Evolutionary conservation across 1,140 invertebrate species (phyloP).

Genomic region (Wiebesia pumilae): DNA sequence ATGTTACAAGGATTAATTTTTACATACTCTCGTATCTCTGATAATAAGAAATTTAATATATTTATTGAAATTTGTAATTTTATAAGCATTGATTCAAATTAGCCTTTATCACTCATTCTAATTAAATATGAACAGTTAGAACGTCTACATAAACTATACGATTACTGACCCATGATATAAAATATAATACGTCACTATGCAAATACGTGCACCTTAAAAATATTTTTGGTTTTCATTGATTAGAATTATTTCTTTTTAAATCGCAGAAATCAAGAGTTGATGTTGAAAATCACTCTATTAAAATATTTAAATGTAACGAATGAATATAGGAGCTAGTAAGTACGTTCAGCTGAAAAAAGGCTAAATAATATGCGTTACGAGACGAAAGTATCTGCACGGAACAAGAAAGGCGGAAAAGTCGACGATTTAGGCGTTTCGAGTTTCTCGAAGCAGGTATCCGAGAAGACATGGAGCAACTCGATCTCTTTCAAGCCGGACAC

Average conservation of each 20-base stretch:
- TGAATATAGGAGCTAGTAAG: too few relatives aligned
- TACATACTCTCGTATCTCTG: background rate
- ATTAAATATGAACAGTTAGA: background rate
- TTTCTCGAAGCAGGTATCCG: slow-evolving; percentile 68
- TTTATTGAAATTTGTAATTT: background rate
- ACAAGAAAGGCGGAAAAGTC: slow-evolving; percentile 66
- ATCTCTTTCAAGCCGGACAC: slow-evolving; percentile 72
- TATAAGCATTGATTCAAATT: background rate
- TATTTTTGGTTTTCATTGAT: too few relatives aligned
- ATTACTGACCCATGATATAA: background rate
- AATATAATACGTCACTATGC: too few relatives aligned
- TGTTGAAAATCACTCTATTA: too few relatives aligned
- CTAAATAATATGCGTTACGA: background rate
- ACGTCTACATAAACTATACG: background rate
- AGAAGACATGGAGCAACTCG: slow-evolving; percentile 71
- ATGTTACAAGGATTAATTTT: background rate
- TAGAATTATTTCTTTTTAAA: too few relatives aligned
- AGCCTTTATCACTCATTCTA: background rate
- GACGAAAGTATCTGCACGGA: slow-evolving; percentile 13
- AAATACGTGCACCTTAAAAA: too few relatives aligned
- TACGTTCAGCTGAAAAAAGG: background rate
- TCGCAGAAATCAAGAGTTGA: too few relatives aligned
- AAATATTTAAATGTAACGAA: too few relatives aligned
- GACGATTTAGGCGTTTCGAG: slow-evolving; percentile 70
- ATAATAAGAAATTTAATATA: background rate